Conservation (phyloP, 1,140 invertebrate genomes). For the Camponotus floridanus region DNA sequence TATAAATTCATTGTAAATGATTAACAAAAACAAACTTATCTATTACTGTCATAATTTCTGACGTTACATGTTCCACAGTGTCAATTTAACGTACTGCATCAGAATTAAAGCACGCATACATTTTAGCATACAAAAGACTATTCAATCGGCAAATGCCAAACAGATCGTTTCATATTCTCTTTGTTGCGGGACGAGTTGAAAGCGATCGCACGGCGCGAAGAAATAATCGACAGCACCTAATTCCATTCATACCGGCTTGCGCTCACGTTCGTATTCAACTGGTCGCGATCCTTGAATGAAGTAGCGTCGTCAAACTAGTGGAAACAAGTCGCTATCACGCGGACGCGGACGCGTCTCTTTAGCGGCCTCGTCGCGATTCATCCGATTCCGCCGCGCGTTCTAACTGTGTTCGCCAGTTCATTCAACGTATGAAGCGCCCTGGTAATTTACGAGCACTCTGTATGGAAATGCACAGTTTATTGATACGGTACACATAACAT, state of each 20-base stretch:
- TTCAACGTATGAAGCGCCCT: constrained; percentile 5
- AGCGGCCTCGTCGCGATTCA: not conserved
- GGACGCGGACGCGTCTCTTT: constrained; percentile 11
- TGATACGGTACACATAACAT: constrained; percentile 43
- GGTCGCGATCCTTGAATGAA: constrained; percentile 52
- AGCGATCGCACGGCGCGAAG: constrained; percentile 51
- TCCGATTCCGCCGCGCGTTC: constrained; percentile 17
- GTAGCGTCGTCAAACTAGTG: constrained; percentile 43
- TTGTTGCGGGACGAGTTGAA: constrained; percentile 41
- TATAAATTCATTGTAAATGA: not conserved
- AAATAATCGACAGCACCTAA: constrained; percentile 56
- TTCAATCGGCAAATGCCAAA: constrained; percentile 57
- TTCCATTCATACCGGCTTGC: constrained; percentile 54
- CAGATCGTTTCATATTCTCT: constrained; percentile 44
- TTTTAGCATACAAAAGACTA: constrained; percentile 63
- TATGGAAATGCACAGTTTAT: constrained; percentile 66
- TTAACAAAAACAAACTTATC: constrained; percentile 13
- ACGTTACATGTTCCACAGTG: constrained; percentile 17
- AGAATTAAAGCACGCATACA: constrained; percentile 37
- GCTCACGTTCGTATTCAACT: constrained; percentile 35
- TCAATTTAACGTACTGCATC: constrained; percentile 12
- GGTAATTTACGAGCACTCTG: constrained; percentile 44
- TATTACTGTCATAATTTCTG: constrained; percentile 21
- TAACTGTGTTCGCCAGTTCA: constrained; percentile 27
- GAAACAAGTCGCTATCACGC: constrained; percentile 50